Evolutionary conservation across 1,140 invertebrate species (phyloP), one percentile per base, ranked within the genome.

Genomic region (Holcopasites calliopsidis): DNA sequence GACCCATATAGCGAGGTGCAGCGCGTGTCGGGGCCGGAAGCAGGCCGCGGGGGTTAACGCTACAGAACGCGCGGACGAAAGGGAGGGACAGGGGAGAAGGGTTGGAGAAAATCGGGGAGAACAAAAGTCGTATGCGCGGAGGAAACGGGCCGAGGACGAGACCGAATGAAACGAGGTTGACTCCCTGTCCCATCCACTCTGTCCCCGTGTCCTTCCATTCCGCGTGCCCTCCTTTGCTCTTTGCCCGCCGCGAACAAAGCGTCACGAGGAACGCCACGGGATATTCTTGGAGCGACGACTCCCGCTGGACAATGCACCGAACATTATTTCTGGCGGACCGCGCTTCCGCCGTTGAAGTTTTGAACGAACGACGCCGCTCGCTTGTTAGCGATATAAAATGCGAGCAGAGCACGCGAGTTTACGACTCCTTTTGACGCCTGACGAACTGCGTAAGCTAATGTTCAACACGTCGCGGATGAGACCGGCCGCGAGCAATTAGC

Each of bases 151-250:
- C 62, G 73, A 58, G 73, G 73, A 69, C 73, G 31, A 60, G 66
- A 26, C 68, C 52, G 55, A 55, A 77, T 40, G 57, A 70, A 71
- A 75, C 57, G 65, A 64, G 71, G 72, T 79, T 82, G 78, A 69
- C 74, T 76, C 60, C 61, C 74, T 60, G 55, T 76, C 68, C 52
- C 58, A 35, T 40, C 1, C 57, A 23, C 47, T 52, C 11, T 40
- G 42, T 57, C 52, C 62, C 47, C 16, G 11, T 38, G 11, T 44
- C 28, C 54, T 10, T 44, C 38, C 18, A 0, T 42, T 10, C 16
- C 11, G 10, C 47, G 16, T 0, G 44, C 33, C 16, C 26, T 33
- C 42, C 57, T 58, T 65, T 49, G 31, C 38, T 42, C 58, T 58
- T 60, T 76, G 23, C 31, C 13, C n/a, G 38, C n/a, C n/a, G 49